phyloP scores from a whole-genome alignment of 2,113 vertebrate genomes.

The Tragelaphus scriptus region DNA sequence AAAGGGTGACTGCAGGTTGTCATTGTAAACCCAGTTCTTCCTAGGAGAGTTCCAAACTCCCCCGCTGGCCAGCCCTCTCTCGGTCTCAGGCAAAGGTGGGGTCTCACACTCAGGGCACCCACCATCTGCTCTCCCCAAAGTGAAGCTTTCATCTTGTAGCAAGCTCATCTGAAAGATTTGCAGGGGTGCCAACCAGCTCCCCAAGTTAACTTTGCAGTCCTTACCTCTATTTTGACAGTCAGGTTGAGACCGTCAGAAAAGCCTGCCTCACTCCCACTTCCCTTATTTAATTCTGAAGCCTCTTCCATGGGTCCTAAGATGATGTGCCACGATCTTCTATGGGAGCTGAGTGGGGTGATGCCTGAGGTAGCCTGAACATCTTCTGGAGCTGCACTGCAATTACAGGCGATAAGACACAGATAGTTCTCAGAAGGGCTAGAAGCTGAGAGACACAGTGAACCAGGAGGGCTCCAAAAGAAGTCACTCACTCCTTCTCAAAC shows the following conservation, averaged over 20 bases:
- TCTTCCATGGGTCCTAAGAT: fast-evolving
- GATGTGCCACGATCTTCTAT: fast-evolving
- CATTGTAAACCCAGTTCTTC: fast-evolving
- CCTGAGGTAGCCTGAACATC: fast-evolving
- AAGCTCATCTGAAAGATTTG: too few relatives aligned
- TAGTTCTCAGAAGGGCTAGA: not conserved
- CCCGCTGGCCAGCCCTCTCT: fast-evolving
- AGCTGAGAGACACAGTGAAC: not conserved
- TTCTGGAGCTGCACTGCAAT: fast-evolving
- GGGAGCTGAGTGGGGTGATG: not conserved
- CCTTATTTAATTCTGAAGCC: not conserved
- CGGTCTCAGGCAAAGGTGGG: not conserved
- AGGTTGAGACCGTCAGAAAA: not conserved
- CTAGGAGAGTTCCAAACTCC: not conserved
- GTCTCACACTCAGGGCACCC: fast-evolving
- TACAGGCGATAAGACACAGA: not conserved
- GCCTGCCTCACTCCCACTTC: fast-evolving
- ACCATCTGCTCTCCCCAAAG: not conserved
- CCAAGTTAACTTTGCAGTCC: fast-evolving
- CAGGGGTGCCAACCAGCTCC: fast-evolving
- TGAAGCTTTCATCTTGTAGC: fast-evolving
- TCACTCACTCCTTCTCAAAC: too few relatives aligned
- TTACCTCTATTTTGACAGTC: fast-evolving
- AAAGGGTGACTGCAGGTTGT: fast-evolving
- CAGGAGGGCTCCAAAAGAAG: not conserved